Base-by-base conservation (phyloP, 2,113 vertebrate species). In the Ptilonorhynchus violaceus region DNA sequence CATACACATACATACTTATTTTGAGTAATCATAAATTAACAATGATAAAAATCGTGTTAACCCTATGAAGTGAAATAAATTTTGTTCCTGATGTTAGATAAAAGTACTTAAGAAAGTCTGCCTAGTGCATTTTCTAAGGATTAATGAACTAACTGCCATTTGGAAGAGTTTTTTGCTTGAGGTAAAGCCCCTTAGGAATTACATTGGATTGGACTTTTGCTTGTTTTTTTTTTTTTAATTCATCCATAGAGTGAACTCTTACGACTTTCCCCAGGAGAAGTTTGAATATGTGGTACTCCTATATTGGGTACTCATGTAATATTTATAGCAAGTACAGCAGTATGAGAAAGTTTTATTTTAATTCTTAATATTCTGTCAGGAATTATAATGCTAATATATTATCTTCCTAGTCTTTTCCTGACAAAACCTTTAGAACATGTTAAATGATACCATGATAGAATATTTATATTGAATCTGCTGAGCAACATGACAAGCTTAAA, bases 141-240 rank as follows among this genome's bases (percentile, higher is more conserved):
- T 92, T 96, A 91, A 88, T 64, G 77, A 75, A 81, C 49, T 58
- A 92, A 82, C 58, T 1, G 1, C 0, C 5, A 46, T 73, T 91
- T 96, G 47, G 50, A 13, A 91, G 55, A 95, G 9, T 12, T 41
- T 56, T 4, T 30, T 78, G 30, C 42, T 74, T 55, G 47, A 94
- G 53, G 39, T 28, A 95, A 73, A 86, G 5, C 20, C 94, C 55
- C 35, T 55, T 52, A 90, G 15, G 37, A 86, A 94, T 68, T 56
- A 72, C 4, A 2, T 39, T 69, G 13, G 6, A 13, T 84, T 1
- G 1, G 18, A 8, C 5, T 33, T 63, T 11, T 33, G 6, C 9
- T 41, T 28, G 15, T 28, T 25, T 22, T 31, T 24, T 37, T 52
- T 37, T 42, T 52, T 63, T 67, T 13, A 74, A 88, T 88, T 91